Conservation (phyloP, 2,888 invertebrate species). For the Teleiodes luculella region DNA sequence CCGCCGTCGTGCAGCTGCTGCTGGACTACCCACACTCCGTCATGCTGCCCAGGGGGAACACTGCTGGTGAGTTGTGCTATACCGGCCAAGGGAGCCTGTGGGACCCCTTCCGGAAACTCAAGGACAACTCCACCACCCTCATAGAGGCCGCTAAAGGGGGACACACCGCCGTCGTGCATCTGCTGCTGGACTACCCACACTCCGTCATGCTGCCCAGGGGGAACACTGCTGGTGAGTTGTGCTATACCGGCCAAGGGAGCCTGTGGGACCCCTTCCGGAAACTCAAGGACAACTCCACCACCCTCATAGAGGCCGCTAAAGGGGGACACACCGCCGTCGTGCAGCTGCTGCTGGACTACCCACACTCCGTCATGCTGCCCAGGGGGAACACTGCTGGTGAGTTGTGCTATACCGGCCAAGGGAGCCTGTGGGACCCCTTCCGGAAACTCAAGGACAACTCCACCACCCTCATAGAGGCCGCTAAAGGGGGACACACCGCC, state of each 20-base stretch:
- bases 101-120: too few relatives aligned
- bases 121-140: constrained; percentile 98
- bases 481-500: constrained; percentile 97
- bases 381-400: constrained; percentile 86
- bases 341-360: constrained; percentile 92
- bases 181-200: constrained; percentile 96
- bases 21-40: constrained; percentile 95
- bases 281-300: constrained; percentile 96
- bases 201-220: constrained; percentile 84
- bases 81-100: too few relatives aligned
- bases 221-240: constrained; percentile 90
- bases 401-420: too few relatives aligned
- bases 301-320: constrained; percentile 99
- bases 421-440: too few relatives aligned
- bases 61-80: constrained; percentile 96
- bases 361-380: constrained; percentile 88
- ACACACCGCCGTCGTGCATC: constrained; percentile 96
- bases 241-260: too few relatives aligned
- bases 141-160: constrained; percentile 99
- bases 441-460: constrained; percentile 99
- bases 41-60: constrained; percentile 79
- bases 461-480: constrained; percentile 98
- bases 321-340: constrained; percentile 96
- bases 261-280: too few relatives aligned
- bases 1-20: constrained; percentile 94